These are phyloP conservation scores for Brachynemurus nebulosus DNA, from an alignment of 2,888 invertebrate species.

Conservation along the genomic window DNA sequence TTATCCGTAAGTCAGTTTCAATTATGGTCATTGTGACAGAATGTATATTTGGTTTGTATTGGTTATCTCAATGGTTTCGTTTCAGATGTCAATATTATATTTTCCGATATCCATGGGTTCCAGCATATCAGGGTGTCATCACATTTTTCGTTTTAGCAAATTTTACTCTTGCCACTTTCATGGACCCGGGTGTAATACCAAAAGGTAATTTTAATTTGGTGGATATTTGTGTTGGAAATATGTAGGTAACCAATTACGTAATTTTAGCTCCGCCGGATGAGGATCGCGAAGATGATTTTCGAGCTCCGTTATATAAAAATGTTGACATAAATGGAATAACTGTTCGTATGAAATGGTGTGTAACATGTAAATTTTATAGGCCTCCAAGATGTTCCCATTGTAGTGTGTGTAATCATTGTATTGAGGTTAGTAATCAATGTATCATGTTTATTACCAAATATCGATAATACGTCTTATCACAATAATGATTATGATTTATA, in stretches of 20 bases:
- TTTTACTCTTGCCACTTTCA: slow-evolving; percentile 96
- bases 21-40: background rate
- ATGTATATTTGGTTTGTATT: background rate
- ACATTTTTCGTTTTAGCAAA: slow-evolving; percentile 97
- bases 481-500: too few relatives aligned
- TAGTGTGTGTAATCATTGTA: slow-evolving; percentile 97
- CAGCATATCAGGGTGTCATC: slow-evolving; percentile 84
- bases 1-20: slow-evolving; percentile 77
- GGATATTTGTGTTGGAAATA: background rate
- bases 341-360: slow-evolving; percentile 99
- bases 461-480: too few relatives aligned
- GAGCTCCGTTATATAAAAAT: slow-evolving; percentile 91
- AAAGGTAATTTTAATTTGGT: slow-evolving; percentile 51
- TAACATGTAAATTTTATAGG: slow-evolving; percentile 98
- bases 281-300: slow-evolving; percentile 93
- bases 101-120: slow-evolving; percentile 73
- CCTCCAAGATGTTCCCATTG: slow-evolving; percentile 99
- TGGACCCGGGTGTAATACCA: slow-evolving; percentile 98
- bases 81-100: slow-evolving; percentile 80
- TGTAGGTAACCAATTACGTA: slow-evolving; percentile 1
- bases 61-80: slow-evolving; percentile 21
- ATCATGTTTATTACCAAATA: too few relatives aligned
- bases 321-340: slow-evolving; percentile 98
- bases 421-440: slow-evolving; percentile 80
- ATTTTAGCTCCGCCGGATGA: slow-evolving; percentile 83